Conservation (phyloP, 2,113 vertebrate genomes). For the Mormyrus iriodes region DNA sequence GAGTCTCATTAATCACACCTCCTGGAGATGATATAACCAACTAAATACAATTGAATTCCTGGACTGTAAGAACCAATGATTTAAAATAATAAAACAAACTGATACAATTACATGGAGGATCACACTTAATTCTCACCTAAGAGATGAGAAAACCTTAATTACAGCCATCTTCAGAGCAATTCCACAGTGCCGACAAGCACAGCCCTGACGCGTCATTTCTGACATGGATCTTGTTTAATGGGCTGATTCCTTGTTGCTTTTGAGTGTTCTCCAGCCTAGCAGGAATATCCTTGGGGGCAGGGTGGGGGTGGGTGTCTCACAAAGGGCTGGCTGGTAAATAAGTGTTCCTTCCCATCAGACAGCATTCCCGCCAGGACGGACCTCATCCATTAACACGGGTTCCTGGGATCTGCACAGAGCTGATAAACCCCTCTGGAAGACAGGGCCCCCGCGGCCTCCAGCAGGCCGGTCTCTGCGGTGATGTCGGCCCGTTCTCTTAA, state of each 20-base stretch:
- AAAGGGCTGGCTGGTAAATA: too few species aligned
- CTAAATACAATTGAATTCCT: neutral
- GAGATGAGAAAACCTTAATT: neutral
- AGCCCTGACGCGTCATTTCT: neutral
- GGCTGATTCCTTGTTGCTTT: neutral
- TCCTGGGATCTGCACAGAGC: conserved; percentile 51
- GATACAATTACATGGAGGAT: neutral
- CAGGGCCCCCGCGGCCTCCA: conserved; percentile 38
- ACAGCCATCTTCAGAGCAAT: neutral
- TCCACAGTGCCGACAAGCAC: neutral
- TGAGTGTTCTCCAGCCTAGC: conserved; percentile 27
- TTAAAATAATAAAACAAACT: neutral
- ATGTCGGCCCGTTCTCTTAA: neutral
- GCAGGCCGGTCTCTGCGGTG: neutral
- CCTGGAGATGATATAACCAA: neutral
- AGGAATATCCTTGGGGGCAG: conserved; percentile 45
- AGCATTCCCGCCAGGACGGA: conserved; percentile 49
- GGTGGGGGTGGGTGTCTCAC: conserved; percentile 44
- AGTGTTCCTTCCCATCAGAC: conserved; percentile 47
- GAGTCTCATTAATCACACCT: neutral
- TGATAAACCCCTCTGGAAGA: conserved; percentile 60
- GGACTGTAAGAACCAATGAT: neutral
- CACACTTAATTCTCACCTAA: neutral
- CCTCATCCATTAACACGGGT: conserved; percentile 59
- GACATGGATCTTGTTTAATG: neutral